phyloP scores from a whole-genome alignment of 1,140 invertebrate species.

The Bradysia coprophila region DNA sequence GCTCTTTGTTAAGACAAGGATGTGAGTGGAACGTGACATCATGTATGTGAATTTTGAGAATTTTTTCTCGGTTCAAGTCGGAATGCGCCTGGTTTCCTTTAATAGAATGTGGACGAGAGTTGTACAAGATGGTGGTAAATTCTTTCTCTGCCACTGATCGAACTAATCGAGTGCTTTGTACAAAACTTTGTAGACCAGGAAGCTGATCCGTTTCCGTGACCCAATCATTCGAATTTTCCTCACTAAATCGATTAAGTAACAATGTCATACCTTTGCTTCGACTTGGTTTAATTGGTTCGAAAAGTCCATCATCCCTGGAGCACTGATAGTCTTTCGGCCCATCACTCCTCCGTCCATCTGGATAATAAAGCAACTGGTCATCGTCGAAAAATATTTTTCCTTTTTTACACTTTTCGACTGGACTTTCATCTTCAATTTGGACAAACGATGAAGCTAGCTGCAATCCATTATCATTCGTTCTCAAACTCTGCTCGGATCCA shows the following conservation, averaged over 20 bases:
- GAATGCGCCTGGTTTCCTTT: slow-evolving; percentile 7
- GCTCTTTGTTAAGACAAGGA: slow-evolving; percentile 23
- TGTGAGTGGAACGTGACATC: slow-evolving; percentile 23
- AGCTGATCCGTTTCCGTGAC: not conserved
- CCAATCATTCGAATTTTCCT: slow-evolving; percentile 7
- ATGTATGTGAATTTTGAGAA: slow-evolving; percentile 19
- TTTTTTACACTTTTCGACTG: slow-evolving; percentile 6
- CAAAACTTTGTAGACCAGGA: slow-evolving; percentile 2
- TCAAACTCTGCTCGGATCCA: no score
- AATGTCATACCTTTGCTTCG: not conserved
- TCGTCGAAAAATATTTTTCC: not conserved
- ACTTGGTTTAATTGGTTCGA: slow-evolving; percentile 9
- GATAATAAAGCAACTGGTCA: slow-evolving; percentile 8
- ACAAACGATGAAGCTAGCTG: slow-evolving; percentile 10
- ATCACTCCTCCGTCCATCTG: slow-evolving; percentile 4
- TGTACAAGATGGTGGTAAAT: slow-evolving; percentile 14
- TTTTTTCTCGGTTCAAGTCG: slow-evolving; percentile 11
- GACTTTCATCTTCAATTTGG: slow-evolving; percentile 12
- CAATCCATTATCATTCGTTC: not conserved
- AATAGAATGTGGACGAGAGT: no score
- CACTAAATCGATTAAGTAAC: slow-evolving; percentile 12
- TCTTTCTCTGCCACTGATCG: slow-evolving; percentile 8
- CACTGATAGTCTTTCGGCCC: slow-evolving; percentile 3
- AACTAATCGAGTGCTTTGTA: slow-evolving; percentile 9
- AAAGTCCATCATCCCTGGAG: not conserved